Base-by-base conservation (phyloP, 2,113 vertebrate genomes). In the Tyrannus savana region DNA sequence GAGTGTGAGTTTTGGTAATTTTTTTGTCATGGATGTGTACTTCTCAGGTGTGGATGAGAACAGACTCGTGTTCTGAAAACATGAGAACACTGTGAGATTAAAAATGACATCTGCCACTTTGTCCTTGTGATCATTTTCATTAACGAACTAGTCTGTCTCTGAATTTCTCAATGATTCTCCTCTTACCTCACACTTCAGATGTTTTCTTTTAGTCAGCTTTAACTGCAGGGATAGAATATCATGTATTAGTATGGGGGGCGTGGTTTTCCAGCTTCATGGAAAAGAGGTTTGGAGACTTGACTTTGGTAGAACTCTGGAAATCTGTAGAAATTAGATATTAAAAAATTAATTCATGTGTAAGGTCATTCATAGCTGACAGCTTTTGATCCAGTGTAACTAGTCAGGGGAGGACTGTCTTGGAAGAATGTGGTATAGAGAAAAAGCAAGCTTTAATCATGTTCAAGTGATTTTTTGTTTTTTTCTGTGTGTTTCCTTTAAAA, bases 191-290 rank as follows among this genome's bases (percentile, higher is more conserved):
- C 6, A 6, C 9, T 82, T 85, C 5, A 37, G 4, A 5, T 69
- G 17, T 30, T 62, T 63, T 68, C 10, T 15, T 91, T 44, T 37
- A 75, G 8, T 72, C 19, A 44, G 17, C 30, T 90, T 80, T 4
- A 49, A 27, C 67, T 62, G 53, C 3, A 46, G 13, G 7, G 19
- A 6, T 86, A 41, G 37, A 69, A n/a, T 73, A 53, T 37, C 4
- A 31, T 1, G 0, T 15, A 6, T 35, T 33, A 35, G 3, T 52
- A 28, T 12, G 25, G 25, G 22, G 90, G 23, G 7, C 0, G 0
- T 69, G 25, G 4, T 83, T 83, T 90, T 87, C 33, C 31, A 64
- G 0, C 49, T 82, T 91, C 1, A 10, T 58, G 37, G 64, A 76
- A 47, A 72, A 87, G n/a, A 16, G 11, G 0, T n/a, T 30, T 76